Conservation (phyloP, 2,797 vertebrate genomes). For the Ceryle rudis region DNA sequence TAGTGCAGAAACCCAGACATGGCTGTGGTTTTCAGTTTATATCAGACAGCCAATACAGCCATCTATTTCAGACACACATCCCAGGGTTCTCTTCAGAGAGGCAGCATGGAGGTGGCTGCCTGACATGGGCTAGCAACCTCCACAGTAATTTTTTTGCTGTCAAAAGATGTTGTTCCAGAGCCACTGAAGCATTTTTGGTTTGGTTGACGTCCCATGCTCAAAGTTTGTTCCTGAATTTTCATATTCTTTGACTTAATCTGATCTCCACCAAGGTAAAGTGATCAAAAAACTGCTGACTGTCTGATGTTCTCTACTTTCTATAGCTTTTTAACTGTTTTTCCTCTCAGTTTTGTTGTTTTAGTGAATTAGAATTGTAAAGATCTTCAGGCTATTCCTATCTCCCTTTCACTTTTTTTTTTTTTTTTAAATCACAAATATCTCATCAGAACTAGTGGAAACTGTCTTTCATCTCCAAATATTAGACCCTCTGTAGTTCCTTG, state of each 20-base stretch:
- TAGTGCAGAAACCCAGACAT: background rate
- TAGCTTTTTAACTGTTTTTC: background rate
- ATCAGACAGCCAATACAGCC: background rate
- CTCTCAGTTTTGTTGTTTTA: background rate
- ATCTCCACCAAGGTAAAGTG: background rate
- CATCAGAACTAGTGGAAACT: background rate
- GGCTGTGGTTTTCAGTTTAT: rapidly evolving
- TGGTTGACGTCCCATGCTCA: background rate
- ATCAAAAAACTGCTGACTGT: background rate
- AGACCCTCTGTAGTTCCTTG: background rate
- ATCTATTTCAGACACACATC: rapidly evolving
- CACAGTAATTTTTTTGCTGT: background rate
- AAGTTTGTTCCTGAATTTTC: background rate
- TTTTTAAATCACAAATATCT: background rate
- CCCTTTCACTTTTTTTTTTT: background rate
- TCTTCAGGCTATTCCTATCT: background rate
- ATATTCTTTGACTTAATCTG: background rate
- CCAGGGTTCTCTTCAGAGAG: background rate
- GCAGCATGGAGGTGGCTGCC: background rate
- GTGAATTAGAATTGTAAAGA: background rate
- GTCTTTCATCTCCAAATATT: background rate
- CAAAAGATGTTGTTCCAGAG: background rate
- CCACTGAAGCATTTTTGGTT: background rate
- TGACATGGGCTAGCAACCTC: background rate
- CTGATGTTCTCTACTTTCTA: background rate